Evolutionary conservation across 2,888 invertebrate genomes (phyloP).

Genomic region (Aphidius colemani): DNA sequence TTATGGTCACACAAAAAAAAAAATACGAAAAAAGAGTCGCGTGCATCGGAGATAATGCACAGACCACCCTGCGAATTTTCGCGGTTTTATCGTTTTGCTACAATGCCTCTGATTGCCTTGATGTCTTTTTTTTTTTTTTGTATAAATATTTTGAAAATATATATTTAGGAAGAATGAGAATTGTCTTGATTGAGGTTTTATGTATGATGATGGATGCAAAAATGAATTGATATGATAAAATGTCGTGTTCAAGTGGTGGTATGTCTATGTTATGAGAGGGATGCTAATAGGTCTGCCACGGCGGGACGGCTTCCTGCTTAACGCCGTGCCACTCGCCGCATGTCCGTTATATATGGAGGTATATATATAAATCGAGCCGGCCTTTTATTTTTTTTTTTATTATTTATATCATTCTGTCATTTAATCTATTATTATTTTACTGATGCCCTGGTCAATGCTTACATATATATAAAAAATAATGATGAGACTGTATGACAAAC

Average conservation of each 20-base stretch:
- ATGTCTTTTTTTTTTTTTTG: not conserved
- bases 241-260: slow-evolving; percentile 42
- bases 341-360: slow-evolving; percentile 41
- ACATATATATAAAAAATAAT: too few relatives aligned
- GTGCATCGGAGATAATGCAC: slow-evolving; percentile 25
- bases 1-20: slow-evolving; percentile 9
- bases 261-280: slow-evolving; percentile 53
- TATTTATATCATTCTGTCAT: slow-evolving; percentile 34
- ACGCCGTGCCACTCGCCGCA: slow-evolving; percentile 56
- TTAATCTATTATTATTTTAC: slow-evolving; percentile 35
- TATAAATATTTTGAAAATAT: not conserved
- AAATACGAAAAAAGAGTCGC: slow-evolving; percentile 6
- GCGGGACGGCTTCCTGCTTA: slow-evolving; percentile 66
- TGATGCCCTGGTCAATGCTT: slow-evolving; percentile 29
- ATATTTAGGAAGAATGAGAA: not conserved
- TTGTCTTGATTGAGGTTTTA: slow-evolving; percentile 13
- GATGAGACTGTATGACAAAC: not conserved
- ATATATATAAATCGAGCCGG: slow-evolving; percentile 10
- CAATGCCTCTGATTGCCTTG: slow-evolving; percentile 15
- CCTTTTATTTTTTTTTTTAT: slow-evolving; percentile 25
- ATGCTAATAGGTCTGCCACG: slow-evolving; percentile 63
- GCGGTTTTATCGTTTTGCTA: slow-evolving; percentile 24
- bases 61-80: slow-evolving; percentile 28
- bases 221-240: slow-evolving; percentile 58
- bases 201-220: slow-evolving; percentile 50